These are phyloP conservation scores for Podarcis raffonei DNA, from an alignment of 2,113 vertebrate species.

Conservation along the genomic window DNA sequence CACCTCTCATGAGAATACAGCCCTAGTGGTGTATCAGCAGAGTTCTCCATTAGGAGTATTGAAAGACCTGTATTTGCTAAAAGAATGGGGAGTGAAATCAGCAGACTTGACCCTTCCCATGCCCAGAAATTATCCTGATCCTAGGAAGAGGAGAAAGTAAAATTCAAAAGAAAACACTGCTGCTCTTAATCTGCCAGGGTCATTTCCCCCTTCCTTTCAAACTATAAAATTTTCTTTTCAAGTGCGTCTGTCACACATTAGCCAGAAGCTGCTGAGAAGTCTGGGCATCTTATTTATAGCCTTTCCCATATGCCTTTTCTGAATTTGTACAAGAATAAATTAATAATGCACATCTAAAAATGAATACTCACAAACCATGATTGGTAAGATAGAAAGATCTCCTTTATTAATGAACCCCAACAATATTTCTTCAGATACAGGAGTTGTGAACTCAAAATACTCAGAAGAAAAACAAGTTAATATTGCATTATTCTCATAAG, in stretches of 20 bases:
- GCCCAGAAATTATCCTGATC: neutral
- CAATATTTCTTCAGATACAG: constrained; percentile 82
- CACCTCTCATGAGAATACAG: neutral
- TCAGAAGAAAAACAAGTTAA: constrained; percentile 80
- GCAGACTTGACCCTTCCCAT: neutral
- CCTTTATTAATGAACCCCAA: constrained; percentile 84
- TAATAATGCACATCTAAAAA: neutral
- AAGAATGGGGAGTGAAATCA: neutral
- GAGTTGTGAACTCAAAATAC: constrained; percentile 83
- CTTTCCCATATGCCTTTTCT: neutral
- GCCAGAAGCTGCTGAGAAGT: neutral
- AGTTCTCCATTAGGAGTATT: neutral
- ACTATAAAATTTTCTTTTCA: neutral
- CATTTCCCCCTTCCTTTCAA: neutral
- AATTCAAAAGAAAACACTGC: neutral
- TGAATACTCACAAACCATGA: neutral
- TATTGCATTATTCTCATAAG: constrained; percentile 78
- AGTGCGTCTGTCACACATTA: neutral
- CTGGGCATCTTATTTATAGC: neutral
- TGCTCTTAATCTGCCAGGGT: neutral
- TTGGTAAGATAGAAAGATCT: constrained; percentile 83
- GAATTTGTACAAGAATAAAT: neutral
- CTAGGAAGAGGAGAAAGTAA: neutral
- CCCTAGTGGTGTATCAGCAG: neutral
- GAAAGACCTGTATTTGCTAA: neutral